phyloP scores from a whole-genome alignment of 2,113 vertebrate species.

The Etia nguti region DNA sequence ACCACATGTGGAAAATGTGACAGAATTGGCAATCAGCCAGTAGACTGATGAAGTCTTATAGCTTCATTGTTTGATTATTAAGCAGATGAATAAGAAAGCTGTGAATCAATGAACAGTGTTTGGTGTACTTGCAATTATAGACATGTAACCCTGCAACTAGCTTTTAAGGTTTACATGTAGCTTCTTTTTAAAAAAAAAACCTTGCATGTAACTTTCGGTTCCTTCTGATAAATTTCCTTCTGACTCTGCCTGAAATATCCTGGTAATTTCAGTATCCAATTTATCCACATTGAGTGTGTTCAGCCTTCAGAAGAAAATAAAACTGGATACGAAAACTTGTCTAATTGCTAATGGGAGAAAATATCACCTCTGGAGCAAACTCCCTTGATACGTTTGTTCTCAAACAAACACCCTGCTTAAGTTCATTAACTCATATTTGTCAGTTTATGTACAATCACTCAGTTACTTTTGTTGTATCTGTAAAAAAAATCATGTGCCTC shows the following conservation, averaged over 20 bases:
- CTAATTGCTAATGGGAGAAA: neutral
- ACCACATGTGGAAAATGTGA: neutral
- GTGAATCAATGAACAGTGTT: neutral
- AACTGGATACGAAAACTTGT: neutral
- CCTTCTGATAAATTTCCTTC: neutral
- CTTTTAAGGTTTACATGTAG: neutral
- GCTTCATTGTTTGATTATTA: neutral
- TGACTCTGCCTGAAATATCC: neutral
- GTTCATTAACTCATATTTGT: neutral
- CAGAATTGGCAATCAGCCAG: neutral
- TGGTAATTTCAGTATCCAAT: neutral
- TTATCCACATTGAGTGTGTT: neutral
- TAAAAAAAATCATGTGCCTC: neutral
- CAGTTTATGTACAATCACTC: neutral
- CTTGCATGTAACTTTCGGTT: neutral
- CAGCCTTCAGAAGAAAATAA: neutral
- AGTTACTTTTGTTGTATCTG: neutral
- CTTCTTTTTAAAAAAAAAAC: neutral
- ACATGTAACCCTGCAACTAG: neutral
- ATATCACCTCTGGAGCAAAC: neutral
- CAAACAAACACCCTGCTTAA: neutral
- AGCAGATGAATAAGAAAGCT: neutral
- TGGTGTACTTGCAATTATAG: neutral
- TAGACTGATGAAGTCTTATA: neutral
- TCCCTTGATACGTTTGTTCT: neutral